Conservation (phyloP, 2,113 vertebrate species). For the Chaetops frenatus region DNA sequence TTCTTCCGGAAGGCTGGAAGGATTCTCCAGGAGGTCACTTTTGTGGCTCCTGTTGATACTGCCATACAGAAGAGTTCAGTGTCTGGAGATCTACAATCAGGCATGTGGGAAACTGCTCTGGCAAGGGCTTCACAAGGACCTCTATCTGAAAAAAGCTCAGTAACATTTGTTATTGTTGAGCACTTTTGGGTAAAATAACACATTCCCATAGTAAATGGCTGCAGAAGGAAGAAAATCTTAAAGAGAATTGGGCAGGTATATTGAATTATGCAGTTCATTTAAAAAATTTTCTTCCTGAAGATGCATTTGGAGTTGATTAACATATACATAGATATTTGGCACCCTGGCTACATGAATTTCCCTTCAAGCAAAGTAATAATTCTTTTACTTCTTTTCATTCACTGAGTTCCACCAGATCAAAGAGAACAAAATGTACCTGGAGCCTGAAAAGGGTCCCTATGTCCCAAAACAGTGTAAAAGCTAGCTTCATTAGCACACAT, state of each 20-base stretch:
- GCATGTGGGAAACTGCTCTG: not conserved
- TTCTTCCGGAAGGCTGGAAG: not conserved
- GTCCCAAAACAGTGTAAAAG: not conserved
- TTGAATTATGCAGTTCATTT: not conserved
- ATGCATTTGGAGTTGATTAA: conserved; percentile 36
- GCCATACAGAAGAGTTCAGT: not conserved
- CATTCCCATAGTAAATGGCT: not conserved
- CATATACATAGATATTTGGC: not conserved
- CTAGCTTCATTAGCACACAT: not conserved
- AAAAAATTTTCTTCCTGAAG: not conserved
- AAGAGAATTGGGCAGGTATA: not conserved
- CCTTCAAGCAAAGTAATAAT: conserved; percentile 6
- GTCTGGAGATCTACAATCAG: not conserved
- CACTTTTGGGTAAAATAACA: not conserved
- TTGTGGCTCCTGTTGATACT: not conserved
- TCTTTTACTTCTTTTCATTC: conserved; percentile 21
- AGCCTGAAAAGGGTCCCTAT: not conserved
- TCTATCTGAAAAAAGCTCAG: not conserved
- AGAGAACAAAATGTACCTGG: not conserved
- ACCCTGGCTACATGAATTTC: not conserved
- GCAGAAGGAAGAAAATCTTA: not conserved
- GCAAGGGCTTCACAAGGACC: not conserved
- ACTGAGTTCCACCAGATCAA: not conserved
- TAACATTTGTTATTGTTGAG: not conserved
- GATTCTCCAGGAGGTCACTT: not conserved